Percentiles rank a stretch among this genome's conserved stretches.
Evolutionary conservation across 2,797 vertebrate species (phyloP).

Genomic region (Pangasius krempfi): DNA sequence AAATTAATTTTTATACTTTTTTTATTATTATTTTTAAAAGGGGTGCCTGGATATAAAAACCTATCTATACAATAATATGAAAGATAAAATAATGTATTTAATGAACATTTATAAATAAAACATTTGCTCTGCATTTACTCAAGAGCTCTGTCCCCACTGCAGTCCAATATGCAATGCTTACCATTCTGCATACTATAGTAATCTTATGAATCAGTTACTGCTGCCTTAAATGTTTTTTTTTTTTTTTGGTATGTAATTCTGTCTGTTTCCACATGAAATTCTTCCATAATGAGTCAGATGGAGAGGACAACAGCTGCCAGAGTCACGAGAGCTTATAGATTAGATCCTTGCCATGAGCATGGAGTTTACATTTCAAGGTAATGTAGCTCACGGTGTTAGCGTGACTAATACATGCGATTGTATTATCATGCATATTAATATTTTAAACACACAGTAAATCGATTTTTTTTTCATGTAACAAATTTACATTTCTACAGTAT

Average conservation of each 20-base stretch:
- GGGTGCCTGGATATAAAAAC: neutral
- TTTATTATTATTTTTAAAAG: neutral
- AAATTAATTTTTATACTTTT: neutral
- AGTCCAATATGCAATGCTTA: neutral
- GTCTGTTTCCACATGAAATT: conserved; percentile 41
- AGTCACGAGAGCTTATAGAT: conserved; percentile 30
- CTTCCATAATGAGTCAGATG: conserved; percentile 25
- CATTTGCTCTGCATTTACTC: neutral
- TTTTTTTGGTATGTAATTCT: conserved; percentile 15
- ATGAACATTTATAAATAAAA: conserved; percentile 10
- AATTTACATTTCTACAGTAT: neutral
- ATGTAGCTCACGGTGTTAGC: conserved; percentile 8
- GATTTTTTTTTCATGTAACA: neutral
- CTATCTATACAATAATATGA: neutral
- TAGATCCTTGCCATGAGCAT: conserved; percentile 10
- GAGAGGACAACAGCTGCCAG: conserved; percentile 25
- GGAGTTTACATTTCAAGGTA: conserved; percentile 40
- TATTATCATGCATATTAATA: conserved; percentile 33
- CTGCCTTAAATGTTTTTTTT: neutral
- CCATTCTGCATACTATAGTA: conserved; percentile 28
- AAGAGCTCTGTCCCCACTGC: neutral
- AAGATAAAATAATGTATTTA: neutral
- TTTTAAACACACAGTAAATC: conserved; percentile 21
- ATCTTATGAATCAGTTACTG: conserved; percentile 23
- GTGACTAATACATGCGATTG: conserved; percentile 7